These are phyloP conservation scores for Stictonetta naevosa DNA, from an alignment of 2,113 vertebrate genomes.

Conservation along the genomic window DNA sequence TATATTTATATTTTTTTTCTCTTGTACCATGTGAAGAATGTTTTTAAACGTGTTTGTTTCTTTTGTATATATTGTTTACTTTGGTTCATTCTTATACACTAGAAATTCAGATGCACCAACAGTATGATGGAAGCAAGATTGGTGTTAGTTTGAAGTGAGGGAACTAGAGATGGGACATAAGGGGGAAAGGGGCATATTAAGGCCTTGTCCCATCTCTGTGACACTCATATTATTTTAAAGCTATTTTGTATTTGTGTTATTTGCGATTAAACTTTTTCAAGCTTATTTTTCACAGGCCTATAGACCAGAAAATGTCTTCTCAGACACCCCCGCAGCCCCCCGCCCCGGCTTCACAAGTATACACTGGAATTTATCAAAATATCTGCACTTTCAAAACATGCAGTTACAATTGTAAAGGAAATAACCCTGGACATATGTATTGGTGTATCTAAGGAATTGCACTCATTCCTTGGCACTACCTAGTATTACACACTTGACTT, in stretches of 20 bases:
- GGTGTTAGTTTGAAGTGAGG: neutral
- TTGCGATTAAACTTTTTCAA: neutral
- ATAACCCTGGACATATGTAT: rapidly evolving
- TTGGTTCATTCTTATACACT: neutral
- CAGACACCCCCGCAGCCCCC: neutral
- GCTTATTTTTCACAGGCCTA: neutral
- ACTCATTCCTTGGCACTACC: neutral
- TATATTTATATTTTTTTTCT: neutral
- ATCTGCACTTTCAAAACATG: neutral
- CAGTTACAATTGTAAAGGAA: neutral
- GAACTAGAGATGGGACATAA: neutral
- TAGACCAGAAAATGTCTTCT: neutral
- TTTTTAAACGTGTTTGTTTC: neutral
- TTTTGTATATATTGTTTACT: neutral
- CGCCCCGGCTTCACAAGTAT: neutral
- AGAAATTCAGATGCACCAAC: neutral
- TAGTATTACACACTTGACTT: neutral
- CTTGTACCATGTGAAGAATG: neutral
- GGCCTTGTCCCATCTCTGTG: neutral
- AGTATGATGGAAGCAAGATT: neutral
- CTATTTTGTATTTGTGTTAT: neutral
- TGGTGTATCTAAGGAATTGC: neutral
- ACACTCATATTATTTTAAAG: neutral
- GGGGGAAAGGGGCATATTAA: neutral
- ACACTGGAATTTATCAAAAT: neutral